Conservation (phyloP, 2,888 invertebrate species). For the Tanytarsus gracilentus region DNA sequence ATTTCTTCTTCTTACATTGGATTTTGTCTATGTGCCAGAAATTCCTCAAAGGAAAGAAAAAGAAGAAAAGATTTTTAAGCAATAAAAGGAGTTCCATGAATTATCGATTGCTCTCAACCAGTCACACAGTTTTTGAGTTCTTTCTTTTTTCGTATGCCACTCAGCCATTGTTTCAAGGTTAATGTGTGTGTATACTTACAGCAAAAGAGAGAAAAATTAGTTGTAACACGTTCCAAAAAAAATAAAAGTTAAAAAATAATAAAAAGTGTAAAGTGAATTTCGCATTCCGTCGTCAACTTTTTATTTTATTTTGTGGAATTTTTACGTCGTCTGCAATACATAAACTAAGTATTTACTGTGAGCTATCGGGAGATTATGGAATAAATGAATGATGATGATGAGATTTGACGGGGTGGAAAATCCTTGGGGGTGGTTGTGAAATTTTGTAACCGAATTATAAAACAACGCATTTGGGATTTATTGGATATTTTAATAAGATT, state of each 20-base stretch:
- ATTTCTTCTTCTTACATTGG: not conserved
- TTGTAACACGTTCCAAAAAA: not conserved
- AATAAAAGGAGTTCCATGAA: constrained; percentile 18
- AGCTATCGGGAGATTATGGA: too few relatives aligned
- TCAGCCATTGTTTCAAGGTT: constrained; percentile 26
- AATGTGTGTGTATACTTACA: constrained; percentile 11
- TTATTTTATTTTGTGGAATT: too few relatives aligned
- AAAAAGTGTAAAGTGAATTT: not conserved
- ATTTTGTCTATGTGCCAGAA: not conserved
- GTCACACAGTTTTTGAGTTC: constrained; percentile 1
- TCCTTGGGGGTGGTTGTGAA: too few relatives aligned
- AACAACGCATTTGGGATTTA: too few relatives aligned
- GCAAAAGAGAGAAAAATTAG: not conserved
- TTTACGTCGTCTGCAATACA: too few relatives aligned
- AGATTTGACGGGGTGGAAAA: too few relatives aligned
- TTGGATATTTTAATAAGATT: too few relatives aligned
- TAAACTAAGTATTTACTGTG: too few relatives aligned
- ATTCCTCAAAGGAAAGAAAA: not conserved
- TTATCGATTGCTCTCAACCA: constrained; percentile 20
- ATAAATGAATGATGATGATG: too few relatives aligned
- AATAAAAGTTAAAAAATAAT: too few relatives aligned
- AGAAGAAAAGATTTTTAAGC: not conserved
- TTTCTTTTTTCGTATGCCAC: not conserved
- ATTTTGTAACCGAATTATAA: too few relatives aligned
- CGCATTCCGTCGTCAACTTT: too few relatives aligned